Conservation (phyloP, 2,113 vertebrate species). For the Nettapus auritus region DNA sequence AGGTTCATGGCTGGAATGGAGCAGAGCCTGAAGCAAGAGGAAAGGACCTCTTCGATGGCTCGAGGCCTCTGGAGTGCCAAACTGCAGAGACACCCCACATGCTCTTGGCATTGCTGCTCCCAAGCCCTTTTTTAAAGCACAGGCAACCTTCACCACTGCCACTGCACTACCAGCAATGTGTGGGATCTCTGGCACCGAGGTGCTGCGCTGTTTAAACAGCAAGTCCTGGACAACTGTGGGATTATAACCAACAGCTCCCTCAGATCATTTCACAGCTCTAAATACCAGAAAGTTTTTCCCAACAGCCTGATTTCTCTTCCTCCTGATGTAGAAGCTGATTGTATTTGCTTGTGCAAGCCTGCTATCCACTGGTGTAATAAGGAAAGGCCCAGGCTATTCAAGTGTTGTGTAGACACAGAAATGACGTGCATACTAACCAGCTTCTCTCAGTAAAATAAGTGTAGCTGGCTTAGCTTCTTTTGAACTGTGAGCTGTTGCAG, state of each 20-base stretch:
- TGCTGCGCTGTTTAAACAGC: neutral
- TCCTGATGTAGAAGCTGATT: constrained; percentile 51
- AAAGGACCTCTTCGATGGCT: neutral
- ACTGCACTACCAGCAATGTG: rapidly evolving
- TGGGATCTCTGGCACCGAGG: neutral
- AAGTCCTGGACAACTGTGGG: neutral
- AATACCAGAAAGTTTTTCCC: neutral
- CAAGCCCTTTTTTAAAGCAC: neutral
- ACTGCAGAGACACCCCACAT: neutral
- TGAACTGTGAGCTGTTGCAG: constrained; percentile 25
- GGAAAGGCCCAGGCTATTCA: constrained; percentile 50
- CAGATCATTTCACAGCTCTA: constrained; percentile 34
- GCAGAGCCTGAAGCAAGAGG: neutral
- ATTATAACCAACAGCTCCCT: neutral
- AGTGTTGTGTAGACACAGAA: constrained; percentile 39
- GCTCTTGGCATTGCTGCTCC: neutral
- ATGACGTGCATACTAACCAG: constrained; percentile 51
- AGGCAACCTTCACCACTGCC: neutral
- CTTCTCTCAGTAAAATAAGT: constrained; percentile 27
- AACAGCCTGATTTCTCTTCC: constrained; percentile 64
- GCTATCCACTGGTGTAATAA: constrained; percentile 62
- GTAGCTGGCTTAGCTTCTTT: constrained; percentile 53
- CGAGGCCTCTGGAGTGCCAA: neutral
- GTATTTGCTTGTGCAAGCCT: constrained; percentile 64
- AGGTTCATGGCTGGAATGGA: neutral